Evolutionary conservation across 2,113 vertebrate genomes (phyloP), one percentile per base, ranked within the genome.

Genomic region (Polypterus bichir): DNA sequence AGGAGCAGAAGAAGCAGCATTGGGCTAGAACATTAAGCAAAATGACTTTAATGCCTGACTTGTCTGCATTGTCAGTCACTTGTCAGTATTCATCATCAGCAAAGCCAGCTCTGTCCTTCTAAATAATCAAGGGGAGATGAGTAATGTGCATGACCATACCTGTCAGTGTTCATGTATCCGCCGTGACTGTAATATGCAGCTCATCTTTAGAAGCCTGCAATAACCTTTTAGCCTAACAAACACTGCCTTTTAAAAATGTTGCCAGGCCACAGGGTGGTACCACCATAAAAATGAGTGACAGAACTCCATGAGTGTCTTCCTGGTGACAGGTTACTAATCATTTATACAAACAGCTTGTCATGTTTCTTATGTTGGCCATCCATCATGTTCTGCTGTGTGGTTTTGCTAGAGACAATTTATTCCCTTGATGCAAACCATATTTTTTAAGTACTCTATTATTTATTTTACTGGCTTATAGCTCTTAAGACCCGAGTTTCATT

Each of bases 261-360:
- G 76, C 81, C 79, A 80, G 72, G 81, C 83, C 81, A 76, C 80
- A 76, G 79, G 73, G 80, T 72, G 67, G 65, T 73, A 75, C 72
- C 64, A 62, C 5, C 3, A 49, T 9, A 44, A 62, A 47, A 46
- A 58, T 8, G 44, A 49, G 64, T 46, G 59, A 11, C 9, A 49
- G 47, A 45, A 44, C 46, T 52, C 57, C 55, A 49, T 49, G 64
- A 57, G 27, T 44, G 64, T 54, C 27, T 48, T 57, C 63, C 52
- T 47, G 62, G 47, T 48, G 73, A 53, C 68, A 73, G 77, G 70
- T 69, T 46, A 65, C 65, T 53, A 65, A 82, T 74, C 73, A 76
- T 69, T 60, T 73, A 80, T 78, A 83, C 79, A 70, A 84, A 81
- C 81, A 68, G 69, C 78, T 78, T 77, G 81, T 82, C 80, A 79